Evolutionary conservation across 2,797 vertebrate genomes (phyloP).

Genomic region (Limosa lapponica): DNA sequence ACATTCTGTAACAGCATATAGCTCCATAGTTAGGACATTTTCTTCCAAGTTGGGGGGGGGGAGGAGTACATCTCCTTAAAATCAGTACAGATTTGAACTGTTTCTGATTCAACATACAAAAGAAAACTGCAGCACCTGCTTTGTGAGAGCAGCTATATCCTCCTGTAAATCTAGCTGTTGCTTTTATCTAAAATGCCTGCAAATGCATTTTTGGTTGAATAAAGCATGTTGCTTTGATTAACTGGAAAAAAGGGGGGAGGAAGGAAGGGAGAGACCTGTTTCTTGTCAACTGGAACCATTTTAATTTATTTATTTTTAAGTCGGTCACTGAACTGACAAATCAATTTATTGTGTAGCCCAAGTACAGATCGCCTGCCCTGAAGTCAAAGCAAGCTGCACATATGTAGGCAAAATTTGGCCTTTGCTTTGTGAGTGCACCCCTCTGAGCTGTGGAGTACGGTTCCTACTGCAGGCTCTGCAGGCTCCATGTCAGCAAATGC

Average conservation of each 20-base stretch:
- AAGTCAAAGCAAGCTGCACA: not conserved
- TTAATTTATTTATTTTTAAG: slow-evolving; percentile 21
- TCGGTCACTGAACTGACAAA: slow-evolving; percentile 19
- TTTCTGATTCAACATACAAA: not conserved
- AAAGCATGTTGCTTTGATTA: not conserved
- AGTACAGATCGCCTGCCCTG: not conserved
- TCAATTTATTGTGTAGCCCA: not conserved
- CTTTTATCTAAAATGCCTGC: not conserved
- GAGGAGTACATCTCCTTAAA: rapidly evolving
- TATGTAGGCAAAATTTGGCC: slow-evolving; percentile 3
- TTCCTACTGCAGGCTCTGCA: slow-evolving; percentile 45
- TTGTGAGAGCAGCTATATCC: rapidly evolving
- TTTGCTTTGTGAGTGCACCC: slow-evolving; percentile 34
- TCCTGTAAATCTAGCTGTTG: not conserved
- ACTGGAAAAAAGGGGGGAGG: not conserved
- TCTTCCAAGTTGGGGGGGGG: not conserved
- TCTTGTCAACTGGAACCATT: not conserved
- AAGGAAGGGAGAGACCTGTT: not conserved
- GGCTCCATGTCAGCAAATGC: slow-evolving; percentile 5
- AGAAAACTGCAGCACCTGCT: not conserved
- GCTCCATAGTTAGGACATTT: not conserved
- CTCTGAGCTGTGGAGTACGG: not conserved
- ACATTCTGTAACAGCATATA: not conserved
- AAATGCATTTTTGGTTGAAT: not conserved
- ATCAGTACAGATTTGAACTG: not conserved